These are phyloP conservation scores for Dicrurus megarhynchus DNA, from an alignment of 2,113 vertebrate genomes.

Conservation along the genomic window DNA sequence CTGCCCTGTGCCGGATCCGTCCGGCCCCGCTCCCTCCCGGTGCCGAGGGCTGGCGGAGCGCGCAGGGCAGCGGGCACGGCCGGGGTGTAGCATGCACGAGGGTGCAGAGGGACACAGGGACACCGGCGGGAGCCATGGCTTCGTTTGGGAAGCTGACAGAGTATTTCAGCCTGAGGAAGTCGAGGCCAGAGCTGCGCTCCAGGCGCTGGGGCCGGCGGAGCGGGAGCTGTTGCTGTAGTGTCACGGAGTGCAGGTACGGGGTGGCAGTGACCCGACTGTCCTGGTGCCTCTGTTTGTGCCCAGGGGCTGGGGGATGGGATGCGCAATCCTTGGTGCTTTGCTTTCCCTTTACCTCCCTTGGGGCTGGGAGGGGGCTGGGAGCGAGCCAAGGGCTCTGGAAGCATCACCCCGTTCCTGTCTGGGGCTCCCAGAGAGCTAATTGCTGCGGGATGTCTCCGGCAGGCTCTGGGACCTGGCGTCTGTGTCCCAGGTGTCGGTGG, in stretches of 20 bases:
- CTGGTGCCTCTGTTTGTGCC: not conserved
- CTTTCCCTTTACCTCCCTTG: not conserved
- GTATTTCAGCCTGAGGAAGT: slow-evolving; percentile 88
- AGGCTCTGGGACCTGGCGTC: rapidly evolving
- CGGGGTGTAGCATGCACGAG: not conserved
- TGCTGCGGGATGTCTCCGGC: rapidly evolving
- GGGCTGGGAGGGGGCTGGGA: not conserved
- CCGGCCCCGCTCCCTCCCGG: not conserved
- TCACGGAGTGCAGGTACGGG: slow-evolving; percentile 86
- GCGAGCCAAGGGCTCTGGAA: not conserved
- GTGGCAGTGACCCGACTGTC: not conserved
- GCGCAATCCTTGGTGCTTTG: not conserved
- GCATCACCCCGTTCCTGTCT: rapidly evolving
- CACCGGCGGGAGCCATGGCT: slow-evolving; percentile 72
- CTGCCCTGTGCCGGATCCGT: not conserved
- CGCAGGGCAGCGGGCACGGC: not conserved
- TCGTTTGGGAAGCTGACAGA: slow-evolving; percentile 92
- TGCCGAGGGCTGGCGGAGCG: not conserved
- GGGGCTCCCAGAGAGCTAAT: rapidly evolving
- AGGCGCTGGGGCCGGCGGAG: slow-evolving; percentile 77
- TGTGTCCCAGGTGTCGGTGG: rapidly evolving
- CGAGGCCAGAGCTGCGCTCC: slow-evolving; percentile 83
- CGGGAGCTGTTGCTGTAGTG: slow-evolving; percentile 86
- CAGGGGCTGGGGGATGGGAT: not conserved
- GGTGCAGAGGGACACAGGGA: not conserved